A percentile compares a stretch with the other conserved stretches of the same genome.
These are phyloP conservation scores for Anhinga rufa DNA, from an alignment of 2,113 vertebrate species.

Conservation along the genomic window DNA sequence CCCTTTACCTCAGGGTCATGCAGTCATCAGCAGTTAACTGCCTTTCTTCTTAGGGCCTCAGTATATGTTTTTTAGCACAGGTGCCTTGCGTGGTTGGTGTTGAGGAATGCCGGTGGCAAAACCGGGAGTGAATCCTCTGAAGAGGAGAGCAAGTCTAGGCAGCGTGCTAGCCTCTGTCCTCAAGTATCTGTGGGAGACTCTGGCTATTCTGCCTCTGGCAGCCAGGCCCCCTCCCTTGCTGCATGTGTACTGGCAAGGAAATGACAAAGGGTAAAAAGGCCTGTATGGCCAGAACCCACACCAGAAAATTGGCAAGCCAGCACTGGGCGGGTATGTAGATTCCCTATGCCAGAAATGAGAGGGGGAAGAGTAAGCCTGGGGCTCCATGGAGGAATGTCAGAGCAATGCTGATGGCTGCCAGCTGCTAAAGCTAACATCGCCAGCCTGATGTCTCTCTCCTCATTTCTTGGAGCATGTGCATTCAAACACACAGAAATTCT, in stretches of 20 bases:
- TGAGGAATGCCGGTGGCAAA: neutral
- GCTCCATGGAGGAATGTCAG: neutral
- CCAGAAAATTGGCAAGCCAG: neutral
- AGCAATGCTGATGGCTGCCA: neutral
- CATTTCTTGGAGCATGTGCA: fast-evolving
- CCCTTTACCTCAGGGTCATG: neutral
- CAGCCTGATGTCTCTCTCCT: neutral
- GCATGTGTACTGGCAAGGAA: neutral
- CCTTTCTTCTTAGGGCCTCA: neutral
- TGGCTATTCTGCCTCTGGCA: neutral
- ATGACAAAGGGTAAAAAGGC: neutral
- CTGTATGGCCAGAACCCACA: neutral
- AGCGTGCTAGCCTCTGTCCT: neutral
- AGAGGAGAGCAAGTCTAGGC: neutral
- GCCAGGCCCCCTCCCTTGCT: neutral
- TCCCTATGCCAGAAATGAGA: neutral
- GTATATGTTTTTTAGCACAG: neutral
- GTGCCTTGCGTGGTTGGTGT: neutral
- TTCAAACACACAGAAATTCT: neutral
- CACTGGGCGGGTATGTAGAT: neutral
- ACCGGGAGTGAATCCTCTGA: neutral
- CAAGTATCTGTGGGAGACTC: neutral
- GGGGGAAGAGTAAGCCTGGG: neutral
- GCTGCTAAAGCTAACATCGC: neutral
- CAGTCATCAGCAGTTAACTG: neutral